Conservation (phyloP, 2,888 invertebrate genomes). For the Himalopsyche tibetana region DNA sequence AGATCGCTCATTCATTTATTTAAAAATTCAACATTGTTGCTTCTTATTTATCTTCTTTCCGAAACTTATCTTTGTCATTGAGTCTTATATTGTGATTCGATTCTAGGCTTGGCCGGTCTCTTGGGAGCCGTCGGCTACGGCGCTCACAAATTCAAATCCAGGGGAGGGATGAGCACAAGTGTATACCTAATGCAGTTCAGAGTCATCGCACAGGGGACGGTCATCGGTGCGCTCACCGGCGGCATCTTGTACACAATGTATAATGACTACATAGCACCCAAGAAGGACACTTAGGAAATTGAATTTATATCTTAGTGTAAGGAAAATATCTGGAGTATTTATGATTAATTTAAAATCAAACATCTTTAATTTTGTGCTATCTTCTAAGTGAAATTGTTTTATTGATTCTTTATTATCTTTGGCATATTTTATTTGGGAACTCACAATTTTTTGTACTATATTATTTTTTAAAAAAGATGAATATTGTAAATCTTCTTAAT, state of each 20-base stretch:
- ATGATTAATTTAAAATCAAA: background rate
- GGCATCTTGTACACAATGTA: constrained; percentile 83
- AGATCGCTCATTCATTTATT: no score
- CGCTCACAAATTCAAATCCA: constrained; percentile 83
- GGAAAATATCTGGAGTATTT: background rate
- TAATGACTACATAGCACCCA: constrained; percentile 45
- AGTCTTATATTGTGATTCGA: no score
- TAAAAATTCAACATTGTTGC: no score
- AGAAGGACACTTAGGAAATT: background rate
- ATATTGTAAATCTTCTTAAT: no score
- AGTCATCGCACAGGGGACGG: constrained; percentile 89
- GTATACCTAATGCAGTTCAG: constrained; percentile 90
- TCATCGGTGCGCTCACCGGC: constrained; percentile 84
- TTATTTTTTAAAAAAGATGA: no score
- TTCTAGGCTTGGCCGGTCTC: constrained; percentile 83
- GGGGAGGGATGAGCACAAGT: constrained; percentile 87
- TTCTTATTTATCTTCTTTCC: no score
- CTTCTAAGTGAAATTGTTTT: no score
- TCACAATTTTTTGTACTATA: no score
- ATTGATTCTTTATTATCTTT: no score
- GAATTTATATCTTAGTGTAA: background rate
- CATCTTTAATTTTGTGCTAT: no score
- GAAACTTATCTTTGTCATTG: no score
- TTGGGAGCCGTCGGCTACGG: constrained; percentile 82
- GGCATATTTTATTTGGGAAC: no score